Base-by-base conservation (phyloP, 2,797 vertebrate genomes). In the Benthosema pterotum region DNA sequence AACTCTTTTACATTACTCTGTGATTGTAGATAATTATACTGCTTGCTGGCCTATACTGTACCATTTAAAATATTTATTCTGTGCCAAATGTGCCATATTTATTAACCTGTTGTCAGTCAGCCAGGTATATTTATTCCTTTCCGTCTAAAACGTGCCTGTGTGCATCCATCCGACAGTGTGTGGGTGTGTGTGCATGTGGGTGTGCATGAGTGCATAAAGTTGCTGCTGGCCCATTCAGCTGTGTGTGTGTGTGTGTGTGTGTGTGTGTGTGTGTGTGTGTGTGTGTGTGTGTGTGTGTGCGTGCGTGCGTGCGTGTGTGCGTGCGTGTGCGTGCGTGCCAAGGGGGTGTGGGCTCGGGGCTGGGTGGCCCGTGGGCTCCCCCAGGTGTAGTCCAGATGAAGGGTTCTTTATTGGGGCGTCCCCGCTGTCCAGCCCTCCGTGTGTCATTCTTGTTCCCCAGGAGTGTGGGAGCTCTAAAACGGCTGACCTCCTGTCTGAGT, bases 351-450 rank as follows among this genome's bases (percentile, higher is more conserved):
- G 75, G 58, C 67, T 74, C 74, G 8, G 72, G 79, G 82, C 83
- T 65, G 81, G 86, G 84, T 76, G 77, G 83, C 83, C 83, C 50
- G 45, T 78, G 67, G 81, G 75, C 83, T 89, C 85, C 89, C 91
- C 76, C 83, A 87, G 87, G 89, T 90, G 86, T 85, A 81, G 84
- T 84, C 82, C 67, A 85, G 80, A 91, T 90, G 88, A 89, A 87
- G 75, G 75, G 82, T 74, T 88, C 79, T 90, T 84, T 78, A 80
- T 73, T 14, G 63, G 65, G 63, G 53, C 15, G 60, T 83, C 83
- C 83, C 80, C 51, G 52, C 75, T 79, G 83, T 73, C 69, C 61
- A 69, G 86, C 76, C 80, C 87, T 88, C 74, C 80, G 83, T 74
- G 78, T 84, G 78, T 86, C 72, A 42, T 32, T 75, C 82, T 76